Evolutionary conservation across 2,797 vertebrate species (phyloP).

Genomic region (Clamator glandarius): DNA sequence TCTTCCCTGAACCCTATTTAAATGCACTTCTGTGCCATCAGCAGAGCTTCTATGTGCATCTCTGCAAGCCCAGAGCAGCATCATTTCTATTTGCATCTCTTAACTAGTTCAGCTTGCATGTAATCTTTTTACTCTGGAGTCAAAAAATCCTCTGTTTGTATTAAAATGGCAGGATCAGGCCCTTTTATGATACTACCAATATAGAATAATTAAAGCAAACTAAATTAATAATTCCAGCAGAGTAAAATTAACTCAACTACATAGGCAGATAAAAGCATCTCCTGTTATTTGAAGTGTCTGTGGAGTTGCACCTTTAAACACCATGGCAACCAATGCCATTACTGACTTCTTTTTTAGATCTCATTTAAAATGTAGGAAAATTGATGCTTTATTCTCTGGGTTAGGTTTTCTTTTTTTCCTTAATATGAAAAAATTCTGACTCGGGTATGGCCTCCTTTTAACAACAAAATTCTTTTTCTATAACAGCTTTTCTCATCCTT

Average conservation of each 20-base stretch:
- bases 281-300: slow-evolving; percentile 59
- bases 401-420: neutral
- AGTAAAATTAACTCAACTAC: slow-evolving; percentile 67
- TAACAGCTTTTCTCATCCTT: neutral
- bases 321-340: slow-evolving; percentile 66
- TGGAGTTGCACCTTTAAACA: slow-evolving; percentile 56
- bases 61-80: neutral
- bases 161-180: neutral
- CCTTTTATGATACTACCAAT: slow-evolving; percentile 24
- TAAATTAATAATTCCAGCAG: slow-evolving; percentile 58
- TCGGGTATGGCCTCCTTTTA: neutral
- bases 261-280: slow-evolving; percentile 64
- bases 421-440: neutral
- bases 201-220: slow-evolving; percentile 63
- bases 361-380: slow-evolving; percentile 61
- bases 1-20: neutral
- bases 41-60: neutral
- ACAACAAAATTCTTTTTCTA: neutral
- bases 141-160: neutral
- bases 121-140: neutral
- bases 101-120: neutral
- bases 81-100: neutral
- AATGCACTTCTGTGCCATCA: neutral
- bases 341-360: slow-evolving; percentile 50
- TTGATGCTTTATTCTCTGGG: slow-evolving; percentile 27